phyloP scores from a whole-genome alignment of 1,140 invertebrate genomes.

The Eumaeus atala region DNA sequence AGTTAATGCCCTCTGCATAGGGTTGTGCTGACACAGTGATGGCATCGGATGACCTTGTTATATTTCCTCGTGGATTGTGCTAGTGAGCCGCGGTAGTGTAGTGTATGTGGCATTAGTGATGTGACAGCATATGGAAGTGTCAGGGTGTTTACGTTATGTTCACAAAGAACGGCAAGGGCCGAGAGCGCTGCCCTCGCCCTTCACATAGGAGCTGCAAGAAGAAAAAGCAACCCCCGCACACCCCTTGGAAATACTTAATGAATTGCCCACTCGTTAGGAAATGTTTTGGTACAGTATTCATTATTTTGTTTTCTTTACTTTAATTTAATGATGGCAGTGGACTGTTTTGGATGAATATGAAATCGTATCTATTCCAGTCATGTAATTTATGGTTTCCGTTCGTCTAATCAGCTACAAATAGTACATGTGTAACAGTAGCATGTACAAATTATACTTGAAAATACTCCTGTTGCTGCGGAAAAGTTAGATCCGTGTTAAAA shows the following conservation, averaged over 20 bases:
- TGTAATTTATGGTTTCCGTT: too few species aligned
- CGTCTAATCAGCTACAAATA: too few species aligned
- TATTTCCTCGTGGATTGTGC: constrained; percentile 50
- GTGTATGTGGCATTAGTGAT: constrained; percentile 53
- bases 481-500: too few species aligned
- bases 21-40: constrained; percentile 30
- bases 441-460: too few species aligned
- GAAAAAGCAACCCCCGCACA: constrained; percentile 67
- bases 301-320: constrained; percentile 40
- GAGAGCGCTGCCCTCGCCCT: constrained; percentile 60
- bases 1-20: constrained; percentile 51
- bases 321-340: neutral
- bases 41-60: constrained; percentile 62
- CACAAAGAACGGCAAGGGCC: constrained; percentile 63
- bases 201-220: constrained; percentile 64
- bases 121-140: constrained; percentile 66
- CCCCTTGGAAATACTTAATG: constrained; percentile 75
- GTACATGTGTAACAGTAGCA: too few species aligned
- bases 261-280: constrained; percentile 75
- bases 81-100: constrained; percentile 49
- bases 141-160: constrained; percentile 61
- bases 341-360: too few species aligned
- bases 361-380: too few species aligned
- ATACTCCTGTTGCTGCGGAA: too few species aligned
- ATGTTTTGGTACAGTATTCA: constrained; percentile 74